Conservation (phyloP, 2,888 invertebrate species). For the Imbricaverruca yamaguchii region DNA sequence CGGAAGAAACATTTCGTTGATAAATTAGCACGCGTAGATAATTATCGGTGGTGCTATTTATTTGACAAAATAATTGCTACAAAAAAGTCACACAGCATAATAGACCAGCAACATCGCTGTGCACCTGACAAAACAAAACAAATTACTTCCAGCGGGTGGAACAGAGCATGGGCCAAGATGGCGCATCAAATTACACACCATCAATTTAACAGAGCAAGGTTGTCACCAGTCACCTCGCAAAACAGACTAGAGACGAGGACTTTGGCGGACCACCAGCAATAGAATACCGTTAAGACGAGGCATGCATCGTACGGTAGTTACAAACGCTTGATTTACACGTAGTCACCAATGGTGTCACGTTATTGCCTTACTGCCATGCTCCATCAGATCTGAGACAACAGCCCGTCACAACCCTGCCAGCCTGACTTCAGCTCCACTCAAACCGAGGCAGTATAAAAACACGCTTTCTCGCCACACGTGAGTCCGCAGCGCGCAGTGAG, state of each 20-base stretch:
- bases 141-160: no score
- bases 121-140: not conserved
- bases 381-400: no score
- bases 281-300: not conserved
- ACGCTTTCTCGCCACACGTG: not conserved
- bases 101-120: not conserved
- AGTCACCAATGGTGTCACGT: no score
- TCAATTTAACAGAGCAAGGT: no score
- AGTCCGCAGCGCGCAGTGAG: not conserved
- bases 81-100: conserved; percentile 4
- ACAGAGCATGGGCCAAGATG: no score
- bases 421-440: no score
- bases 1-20: no score
- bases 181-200: no score
- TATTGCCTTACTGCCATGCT: no score
- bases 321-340: not conserved
- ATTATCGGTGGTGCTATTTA: conserved; percentile 5
- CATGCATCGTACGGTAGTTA: not conserved
- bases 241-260: conserved; percentile 7
- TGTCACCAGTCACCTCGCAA: not conserved
- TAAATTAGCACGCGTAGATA: no score
- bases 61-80: conserved; percentile 21
- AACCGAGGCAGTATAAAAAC: not conserved
- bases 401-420: no score
- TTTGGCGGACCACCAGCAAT: not conserved